Conservation (phyloP, 2,797 vertebrate genomes). For the Aphelocoma californica region DNA sequence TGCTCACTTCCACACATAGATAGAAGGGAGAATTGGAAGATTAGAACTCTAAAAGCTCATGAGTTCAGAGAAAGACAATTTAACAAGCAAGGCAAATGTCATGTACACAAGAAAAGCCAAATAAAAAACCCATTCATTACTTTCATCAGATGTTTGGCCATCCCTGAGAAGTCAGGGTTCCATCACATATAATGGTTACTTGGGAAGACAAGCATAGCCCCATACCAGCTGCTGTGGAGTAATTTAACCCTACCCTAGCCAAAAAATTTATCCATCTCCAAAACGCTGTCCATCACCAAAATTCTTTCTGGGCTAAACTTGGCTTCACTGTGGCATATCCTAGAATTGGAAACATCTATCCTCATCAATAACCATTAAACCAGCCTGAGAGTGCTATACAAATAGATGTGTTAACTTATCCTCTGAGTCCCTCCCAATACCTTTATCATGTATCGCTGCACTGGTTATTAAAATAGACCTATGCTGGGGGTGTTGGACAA, state of each 20-base stretch:
- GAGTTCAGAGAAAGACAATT: not conserved
- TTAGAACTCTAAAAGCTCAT: not conserved
- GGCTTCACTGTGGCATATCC: not conserved
- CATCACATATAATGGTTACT: not conserved
- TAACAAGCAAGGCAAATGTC: not conserved
- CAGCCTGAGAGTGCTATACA: not conserved
- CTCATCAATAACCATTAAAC: not conserved
- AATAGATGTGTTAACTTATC: not conserved
- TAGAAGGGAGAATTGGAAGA: not conserved
- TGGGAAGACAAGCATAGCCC: not conserved
- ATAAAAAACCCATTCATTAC: not conserved
- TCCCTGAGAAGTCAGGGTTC: not conserved
- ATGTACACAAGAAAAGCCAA: not conserved
- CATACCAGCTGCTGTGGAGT: not conserved
- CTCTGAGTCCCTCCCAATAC: not conserved
- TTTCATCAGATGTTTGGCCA: not conserved
- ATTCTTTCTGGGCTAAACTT: not conserved
- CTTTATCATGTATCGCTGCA: not conserved
- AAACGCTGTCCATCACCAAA: not conserved
- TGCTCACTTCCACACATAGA: fast-evolving
- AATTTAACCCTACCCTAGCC: not conserved
- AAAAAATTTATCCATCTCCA: not conserved
- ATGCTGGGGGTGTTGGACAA: not conserved
- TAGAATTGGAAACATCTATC: not conserved
- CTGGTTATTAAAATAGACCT: not conserved